Percentiles rank a stretch among this genome's conserved stretches.
Conservation (phyloP, 2,113 vertebrate species). For the Psilopogon haemacephalus region DNA sequence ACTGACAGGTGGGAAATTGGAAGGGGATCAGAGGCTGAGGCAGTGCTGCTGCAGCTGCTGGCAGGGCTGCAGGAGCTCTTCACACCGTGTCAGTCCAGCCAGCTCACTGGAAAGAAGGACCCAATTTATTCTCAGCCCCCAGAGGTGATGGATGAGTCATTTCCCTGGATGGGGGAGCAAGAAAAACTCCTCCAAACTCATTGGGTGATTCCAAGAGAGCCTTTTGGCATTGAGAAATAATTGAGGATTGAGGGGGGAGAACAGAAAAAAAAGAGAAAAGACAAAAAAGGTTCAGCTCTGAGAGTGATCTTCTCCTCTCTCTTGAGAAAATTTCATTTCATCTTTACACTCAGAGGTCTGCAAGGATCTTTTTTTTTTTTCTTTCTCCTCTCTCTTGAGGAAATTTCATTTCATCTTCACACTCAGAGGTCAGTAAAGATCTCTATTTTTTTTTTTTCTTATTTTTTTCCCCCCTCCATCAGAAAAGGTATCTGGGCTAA, state of each 20-base stretch:
- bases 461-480: background rate
- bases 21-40: constrained; percentile 7
- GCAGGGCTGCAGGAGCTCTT: background rate
- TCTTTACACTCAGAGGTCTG: background rate
- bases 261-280: background rate
- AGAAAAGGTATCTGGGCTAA: background rate
- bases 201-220: constrained; percentile 5
- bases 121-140: constrained; percentile 36
- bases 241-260: background rate
- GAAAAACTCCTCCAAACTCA: background rate
- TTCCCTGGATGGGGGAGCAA: background rate
- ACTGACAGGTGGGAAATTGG: constrained; percentile 20
- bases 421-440: background rate
- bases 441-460: too few species aligned
- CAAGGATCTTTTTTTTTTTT: background rate
- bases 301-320: background rate
- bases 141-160: constrained; percentile 40
- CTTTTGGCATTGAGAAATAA: background rate
- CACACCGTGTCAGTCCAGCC: background rate
- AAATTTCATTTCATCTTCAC: constrained; percentile 28
- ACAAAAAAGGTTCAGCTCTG: background rate
- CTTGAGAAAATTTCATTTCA: constrained; percentile 16
- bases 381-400: background rate
- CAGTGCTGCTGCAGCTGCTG: background rate
- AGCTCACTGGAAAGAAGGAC: constrained; percentile 27